phyloP scores from a whole-genome alignment of 2,888 invertebrate genomes.

The Cantharis lateralis region DNA sequence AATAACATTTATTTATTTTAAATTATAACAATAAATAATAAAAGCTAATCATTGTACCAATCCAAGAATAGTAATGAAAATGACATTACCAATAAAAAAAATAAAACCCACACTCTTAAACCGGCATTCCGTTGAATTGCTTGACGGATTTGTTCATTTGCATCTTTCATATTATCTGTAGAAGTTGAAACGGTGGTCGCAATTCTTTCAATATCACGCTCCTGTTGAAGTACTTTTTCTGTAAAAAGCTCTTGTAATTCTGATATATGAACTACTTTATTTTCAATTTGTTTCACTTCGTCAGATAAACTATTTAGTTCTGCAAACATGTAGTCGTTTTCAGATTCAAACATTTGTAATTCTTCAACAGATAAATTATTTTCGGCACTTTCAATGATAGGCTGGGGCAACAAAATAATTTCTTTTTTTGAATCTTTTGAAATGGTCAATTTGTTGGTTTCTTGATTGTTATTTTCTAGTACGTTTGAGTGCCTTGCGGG shows the following conservation, averaged over 20 bases:
- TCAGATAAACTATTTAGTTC: slow-evolving; percentile 87
- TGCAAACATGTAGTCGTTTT: slow-evolving; percentile 85
- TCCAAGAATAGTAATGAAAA: slow-evolving; percentile 95
- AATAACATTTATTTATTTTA: background rate
- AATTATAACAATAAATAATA: background rate
- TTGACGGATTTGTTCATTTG: slow-evolving; percentile 95
- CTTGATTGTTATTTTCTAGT: background rate
- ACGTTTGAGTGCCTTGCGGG: slow-evolving; percentile 36
- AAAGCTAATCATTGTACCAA: slow-evolving; percentile 90
- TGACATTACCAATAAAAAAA: slow-evolving; percentile 94
- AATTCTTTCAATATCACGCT: slow-evolving; percentile 90
- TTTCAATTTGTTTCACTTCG: slow-evolving; percentile 88
- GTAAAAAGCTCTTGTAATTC: slow-evolving; percentile 95
- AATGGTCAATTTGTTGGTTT: background rate
- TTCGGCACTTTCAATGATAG: slow-evolving; percentile 59
- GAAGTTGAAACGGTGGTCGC: slow-evolving; percentile 86
- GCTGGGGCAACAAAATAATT: slow-evolving; percentile 46
- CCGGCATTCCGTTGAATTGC: slow-evolving; percentile 98
- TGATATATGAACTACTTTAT: slow-evolving; percentile 93
- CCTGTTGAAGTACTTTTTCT: slow-evolving; percentile 93
- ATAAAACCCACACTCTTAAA: slow-evolving; percentile 90
- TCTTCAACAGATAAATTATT: slow-evolving; percentile 82
- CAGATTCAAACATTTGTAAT: slow-evolving; percentile 89
- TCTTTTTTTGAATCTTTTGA: slow-evolving; percentile 22
- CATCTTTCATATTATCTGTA: slow-evolving; percentile 94